Evolutionary conservation across 1,140 invertebrate species (phyloP), one percentile per base, ranked within the genome.

Genomic region (Pissodes strobi): DNA sequence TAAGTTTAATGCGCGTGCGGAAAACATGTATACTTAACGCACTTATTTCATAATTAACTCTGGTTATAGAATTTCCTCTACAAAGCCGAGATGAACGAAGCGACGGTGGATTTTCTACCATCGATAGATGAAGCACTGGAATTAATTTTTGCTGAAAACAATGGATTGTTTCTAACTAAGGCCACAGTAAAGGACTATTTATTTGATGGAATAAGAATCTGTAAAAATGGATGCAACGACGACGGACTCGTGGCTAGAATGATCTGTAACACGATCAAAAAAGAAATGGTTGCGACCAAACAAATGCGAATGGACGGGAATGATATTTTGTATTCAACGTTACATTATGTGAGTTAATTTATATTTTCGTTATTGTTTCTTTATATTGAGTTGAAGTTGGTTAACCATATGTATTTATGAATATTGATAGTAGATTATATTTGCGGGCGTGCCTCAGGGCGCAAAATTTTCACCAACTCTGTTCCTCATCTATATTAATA

Each of bases 281-380:
- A 10, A 3, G 65, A 66, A 43, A 21, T 58, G 1, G 56, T 53
- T 39, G 43, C 21, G 3, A 22, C 62, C 8, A 68, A 67, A 38
- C 64, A 61, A 37, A 66, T 71, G 59, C 52, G 56, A 38, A 37
- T 70, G 30, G 60, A 64, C 15, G 52, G 58, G 9, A 56, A 68
- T 17, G 53, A 64, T 18, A 59, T 73, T n/a, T 34, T 68, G 15
- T 69, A 63, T 23, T 55, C 71, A 6, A 65, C 70, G 37, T 46
- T 70, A 6, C 23, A 59, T 66, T 65, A 69, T 48, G 69, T 69
- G 52, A 67, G 64, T n/a, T n/a, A n/a, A 58, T n/a, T n/a, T n/a
- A n/a, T n/a, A n/a, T n/a, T n/a, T n/a, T n/a, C n/a, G n/a, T n/a
- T n/a, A 58, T 49, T 25, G 10, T 12, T 30, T 41, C 45, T 48